A percentile compares a stretch with the other conserved stretches of the same genome.
Evolutionary conservation across 2,113 vertebrate species (phyloP).

Genomic region (Gobius niger): DNA sequence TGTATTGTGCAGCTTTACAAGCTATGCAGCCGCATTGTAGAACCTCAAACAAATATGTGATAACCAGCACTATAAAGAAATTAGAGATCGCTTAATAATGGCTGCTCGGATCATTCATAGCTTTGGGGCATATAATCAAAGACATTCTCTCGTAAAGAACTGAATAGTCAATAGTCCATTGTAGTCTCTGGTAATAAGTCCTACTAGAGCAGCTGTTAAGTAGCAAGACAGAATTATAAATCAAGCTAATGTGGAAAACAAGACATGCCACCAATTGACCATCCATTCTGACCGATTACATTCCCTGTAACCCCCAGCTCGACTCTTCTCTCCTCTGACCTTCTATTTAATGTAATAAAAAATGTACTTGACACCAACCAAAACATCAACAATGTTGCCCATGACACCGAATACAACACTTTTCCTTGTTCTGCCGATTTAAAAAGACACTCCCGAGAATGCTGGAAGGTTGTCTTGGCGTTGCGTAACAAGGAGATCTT

Average conservation of each 20-base stretch:
- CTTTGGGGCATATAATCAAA: too few relatives aligned
- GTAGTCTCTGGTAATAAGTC: not conserved
- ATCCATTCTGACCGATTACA: conserved; percentile 28
- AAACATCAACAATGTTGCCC: conserved; percentile 47
- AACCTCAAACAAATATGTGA: not conserved
- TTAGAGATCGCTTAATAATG: too few relatives aligned
- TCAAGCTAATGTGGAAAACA: conserved; percentile 41
- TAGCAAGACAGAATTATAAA: conserved; percentile 19
- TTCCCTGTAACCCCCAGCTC: conserved; percentile 25
- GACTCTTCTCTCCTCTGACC: conserved; percentile 16
- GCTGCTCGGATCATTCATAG: too few relatives aligned
- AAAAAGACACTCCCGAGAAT: conserved; percentile 40
- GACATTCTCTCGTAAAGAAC: not conserved
- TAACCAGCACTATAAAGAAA: too few relatives aligned
- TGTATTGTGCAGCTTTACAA: too few relatives aligned
- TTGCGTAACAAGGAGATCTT: conserved; percentile 58
- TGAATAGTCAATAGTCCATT: conserved; percentile 1
- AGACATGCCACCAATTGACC: not conserved
- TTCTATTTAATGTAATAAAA: conserved; percentile 14
- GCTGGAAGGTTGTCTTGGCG: conserved; percentile 12
- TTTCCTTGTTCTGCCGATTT: conserved; percentile 23
- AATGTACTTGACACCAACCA: conserved; percentile 19
- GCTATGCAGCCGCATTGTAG: not conserved
- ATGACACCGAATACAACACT: conserved; percentile 8
- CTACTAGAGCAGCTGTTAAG: conserved; percentile 15